Conservation (phyloP, 2,888 invertebrate species). For the Vannuccia rotundouncinata region DNA sequence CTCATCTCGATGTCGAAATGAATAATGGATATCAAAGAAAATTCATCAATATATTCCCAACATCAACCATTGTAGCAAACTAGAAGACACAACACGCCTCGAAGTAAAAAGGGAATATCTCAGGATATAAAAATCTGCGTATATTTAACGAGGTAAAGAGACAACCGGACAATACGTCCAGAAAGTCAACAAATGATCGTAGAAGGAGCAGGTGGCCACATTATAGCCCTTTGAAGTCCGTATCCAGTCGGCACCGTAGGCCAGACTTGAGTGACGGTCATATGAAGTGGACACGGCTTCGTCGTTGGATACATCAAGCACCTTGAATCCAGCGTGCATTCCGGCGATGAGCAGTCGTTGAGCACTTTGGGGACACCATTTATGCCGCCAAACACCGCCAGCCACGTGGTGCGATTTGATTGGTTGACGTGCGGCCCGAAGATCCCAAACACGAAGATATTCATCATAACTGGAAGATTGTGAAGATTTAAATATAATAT, state of each 20-base stretch:
- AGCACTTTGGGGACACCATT: constrained; percentile 29
- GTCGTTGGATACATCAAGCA: neutral
- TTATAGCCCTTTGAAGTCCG: neutral
- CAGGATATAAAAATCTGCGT: too few species aligned
- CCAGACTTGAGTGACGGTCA: neutral
- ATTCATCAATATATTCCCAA: too few species aligned
- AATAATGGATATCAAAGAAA: too few species aligned
- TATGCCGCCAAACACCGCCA: constrained; percentile 36
- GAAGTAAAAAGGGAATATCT: neutral
- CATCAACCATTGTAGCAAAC: too few species aligned
- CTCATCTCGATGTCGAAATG: too few species aligned
- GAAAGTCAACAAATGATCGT: constrained; percentile 29
- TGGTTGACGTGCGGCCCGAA: neutral
- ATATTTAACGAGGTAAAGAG: too few species aligned
- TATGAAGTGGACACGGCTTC: neutral
- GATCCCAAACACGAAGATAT: constrained; percentile 31
- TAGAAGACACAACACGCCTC: too few species aligned
- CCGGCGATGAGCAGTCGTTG: constrained; percentile 27
- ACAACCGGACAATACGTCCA: neutral
- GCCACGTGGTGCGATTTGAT: constrained; percentile 14
- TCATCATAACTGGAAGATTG: constrained; percentile 39
- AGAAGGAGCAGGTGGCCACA: constrained; percentile 34
- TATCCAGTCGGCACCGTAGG: constrained; percentile 38
- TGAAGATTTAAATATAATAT: too few species aligned
- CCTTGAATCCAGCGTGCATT: constrained; percentile 34